Base-by-base conservation (phyloP, 1,140 invertebrate species). In the Drosophila repleta region DNA sequence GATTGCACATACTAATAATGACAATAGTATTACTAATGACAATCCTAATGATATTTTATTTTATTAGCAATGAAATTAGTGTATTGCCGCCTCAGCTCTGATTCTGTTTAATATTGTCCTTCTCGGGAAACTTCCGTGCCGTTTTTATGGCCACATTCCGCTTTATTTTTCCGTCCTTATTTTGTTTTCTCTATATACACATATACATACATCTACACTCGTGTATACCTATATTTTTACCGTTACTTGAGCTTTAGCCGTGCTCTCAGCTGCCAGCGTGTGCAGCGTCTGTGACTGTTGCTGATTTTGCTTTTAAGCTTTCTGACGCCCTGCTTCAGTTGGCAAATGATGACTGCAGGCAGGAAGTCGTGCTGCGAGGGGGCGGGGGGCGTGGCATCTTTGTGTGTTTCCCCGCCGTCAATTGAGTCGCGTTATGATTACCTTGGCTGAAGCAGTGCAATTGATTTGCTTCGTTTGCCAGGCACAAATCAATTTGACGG, bases 401-500 rank as follows among this genome's bases (percentile, higher is more conserved):
- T n/a, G 4, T 35, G 55, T 24, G 13, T 45, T 58, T 35, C 32
- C 21, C 21, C 32, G 20, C 21, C 32, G 20, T 26, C 15, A 52
- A 51, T 68, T 51, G 61, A 32, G 37, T 37, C 26, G 45, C 62
- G 46, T 82, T 82, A 82, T 82, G 82, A 88, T 82, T 79, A 63
- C 64, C 53, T 76, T 46, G 18, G 17, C 63, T 17, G 24, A 53
- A 37, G 32, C 66, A 76, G 79, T 84, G 79, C 75, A 66, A 79
- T 84, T 82, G 79, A 71, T 71, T 82, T 74, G 69, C 58, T 70
- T 70, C 66, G 74, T 68, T 62, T 58, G 68, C 51, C 41, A 29
- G 67, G 70, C 66, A 69, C 74, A 85, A 85, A 87, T 85, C 82
- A 85, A 85, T 85, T 87, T 79, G 37, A 79, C 52, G 49, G 21